A percentile compares a stretch with the other conserved stretches of the same genome.
Evolutionary conservation across 1,140 invertebrate genomes (phyloP).

Genomic region (Acromyrmex heyeri): DNA sequence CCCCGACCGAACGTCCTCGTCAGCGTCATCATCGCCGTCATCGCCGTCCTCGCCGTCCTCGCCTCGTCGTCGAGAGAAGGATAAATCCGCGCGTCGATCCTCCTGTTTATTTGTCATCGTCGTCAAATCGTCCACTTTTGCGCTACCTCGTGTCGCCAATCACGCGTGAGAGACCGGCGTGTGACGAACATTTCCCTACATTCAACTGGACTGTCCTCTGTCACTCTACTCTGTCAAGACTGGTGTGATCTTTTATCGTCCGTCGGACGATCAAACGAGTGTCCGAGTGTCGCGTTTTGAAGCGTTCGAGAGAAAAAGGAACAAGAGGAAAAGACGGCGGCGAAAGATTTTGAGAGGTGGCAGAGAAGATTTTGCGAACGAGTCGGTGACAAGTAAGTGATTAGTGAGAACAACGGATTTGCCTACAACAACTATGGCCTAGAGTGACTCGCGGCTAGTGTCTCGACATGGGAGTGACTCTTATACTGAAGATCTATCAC

Average conservation of each 20-base stretch:
- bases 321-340: background rate
- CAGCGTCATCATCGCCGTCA: background rate
- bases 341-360: background rate
- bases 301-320: background rate
- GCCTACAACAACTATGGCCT: constrained; percentile 25
- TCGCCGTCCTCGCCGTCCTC: background rate
- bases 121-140: background rate
- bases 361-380: background rate
- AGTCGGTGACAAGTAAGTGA: constrained; percentile 52
- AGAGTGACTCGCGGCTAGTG: constrained; percentile 48
- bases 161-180: constrained; percentile 12
- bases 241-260: background rate
- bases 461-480: constrained; percentile 55
- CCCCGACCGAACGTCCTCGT: constrained; percentile 44
- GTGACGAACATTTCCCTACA: background rate
- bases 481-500: constrained; percentile 50
- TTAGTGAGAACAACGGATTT: constrained; percentile 37
- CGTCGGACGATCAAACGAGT: background rate
- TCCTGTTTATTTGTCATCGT: constrained; percentile 10
- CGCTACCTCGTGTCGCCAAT: background rate
- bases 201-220: background rate
- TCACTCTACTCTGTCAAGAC: background rate
- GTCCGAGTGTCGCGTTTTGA: background rate
- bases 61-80: background rate
- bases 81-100: background rate